A percentile compares a stretch with the other conserved stretches of the same genome.
Conservation (phyloP, 2,888 invertebrate genomes). For the Pimpla rufipes region DNA sequence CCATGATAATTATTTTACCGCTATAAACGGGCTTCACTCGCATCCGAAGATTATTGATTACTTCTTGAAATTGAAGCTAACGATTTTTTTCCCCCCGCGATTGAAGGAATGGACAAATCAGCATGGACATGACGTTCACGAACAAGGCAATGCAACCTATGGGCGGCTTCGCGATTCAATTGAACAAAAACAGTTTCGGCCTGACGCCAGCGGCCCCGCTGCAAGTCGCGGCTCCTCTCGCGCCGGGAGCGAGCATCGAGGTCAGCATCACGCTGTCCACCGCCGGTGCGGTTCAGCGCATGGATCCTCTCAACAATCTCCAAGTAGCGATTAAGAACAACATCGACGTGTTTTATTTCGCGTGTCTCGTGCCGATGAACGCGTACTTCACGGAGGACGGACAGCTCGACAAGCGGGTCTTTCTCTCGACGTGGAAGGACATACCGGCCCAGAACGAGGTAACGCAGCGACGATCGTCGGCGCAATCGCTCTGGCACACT, state of each 20-base stretch:
- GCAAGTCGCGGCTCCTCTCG: constrained; percentile 91
- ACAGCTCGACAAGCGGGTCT: constrained; percentile 98
- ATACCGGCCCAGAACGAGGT: constrained; percentile 99
- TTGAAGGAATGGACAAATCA: constrained; percentile 91
- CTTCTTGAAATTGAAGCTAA: neutral
- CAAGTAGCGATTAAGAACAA: constrained; percentile 99
- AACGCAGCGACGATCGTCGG: constrained; percentile 38
- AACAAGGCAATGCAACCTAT: constrained; percentile 99
- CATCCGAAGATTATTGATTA: too few relatives aligned
- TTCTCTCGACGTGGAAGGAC: constrained; percentile 99
- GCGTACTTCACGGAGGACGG: constrained; percentile 98
- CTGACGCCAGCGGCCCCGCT: constrained; percentile 94
- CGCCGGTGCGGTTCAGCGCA: constrained; percentile 96
- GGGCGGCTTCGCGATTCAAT: constrained; percentile 98
- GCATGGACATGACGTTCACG: constrained; percentile 98
- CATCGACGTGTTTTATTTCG: constrained; percentile 99
- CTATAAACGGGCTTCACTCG: neutral
- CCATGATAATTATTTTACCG: neutral
- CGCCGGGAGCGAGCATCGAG: constrained; percentile 93
- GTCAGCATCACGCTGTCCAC: constrained; percentile 92
- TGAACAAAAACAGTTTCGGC: constrained; percentile 99
- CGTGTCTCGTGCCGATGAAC: constrained; percentile 96
- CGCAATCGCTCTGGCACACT: constrained; percentile 22
- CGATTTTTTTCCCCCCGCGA: constrained; percentile 79
- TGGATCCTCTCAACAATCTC: constrained; percentile 98